Evolutionary conservation across 2,888 invertebrate genomes (phyloP), one percentile per base, ranked within the genome.

Genomic region (Lasioglossum pauxillum): DNA sequence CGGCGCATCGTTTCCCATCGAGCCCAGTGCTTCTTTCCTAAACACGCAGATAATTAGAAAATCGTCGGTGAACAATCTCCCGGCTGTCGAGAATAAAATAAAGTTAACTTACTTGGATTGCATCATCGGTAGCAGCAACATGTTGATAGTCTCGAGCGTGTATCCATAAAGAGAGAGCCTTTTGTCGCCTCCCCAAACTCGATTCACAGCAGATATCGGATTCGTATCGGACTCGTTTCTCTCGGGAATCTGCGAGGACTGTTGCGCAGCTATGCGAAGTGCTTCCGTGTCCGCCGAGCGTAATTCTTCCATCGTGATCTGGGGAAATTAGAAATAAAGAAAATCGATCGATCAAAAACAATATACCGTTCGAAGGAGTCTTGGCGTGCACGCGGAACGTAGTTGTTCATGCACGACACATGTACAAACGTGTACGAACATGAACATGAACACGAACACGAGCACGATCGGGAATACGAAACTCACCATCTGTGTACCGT

Each of bases 1-100:
- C 0, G 99, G 99, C 0, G 98, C 98, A 95, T 99, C 99, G 95
- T 99, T 99, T 84, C 99, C 99, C 99, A 99, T 99, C 46, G 99
- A 99, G 79, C 99, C 99, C 38, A 99, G 96, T 0, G 99, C 98
- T 96, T 99, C 99, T 96, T 99, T 99, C 95, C 99, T 99, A 95
- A 71, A 44, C 14, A 57, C n/a, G 12, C n/a, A 5, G 5, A 71
- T n/a, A 12, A 71, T 1, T 10, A 41, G 7, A 69, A 75, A 60
- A 46, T 1, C 16, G 31, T 77, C 35, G 7, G 12, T 46, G 8
- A 69, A 38, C 2, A 8, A 8, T 67, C 7, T 38, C 35, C 0
- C 10, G 12, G 19, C 12, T 23, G 23, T 35, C 23, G 23, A 2
- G 19, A 31, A 27, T 7, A n/a, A 57, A 27, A 64, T 67, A 19